Base-by-base conservation (phyloP, 2,888 invertebrate species). In the Agrochola lychnidis region DNA sequence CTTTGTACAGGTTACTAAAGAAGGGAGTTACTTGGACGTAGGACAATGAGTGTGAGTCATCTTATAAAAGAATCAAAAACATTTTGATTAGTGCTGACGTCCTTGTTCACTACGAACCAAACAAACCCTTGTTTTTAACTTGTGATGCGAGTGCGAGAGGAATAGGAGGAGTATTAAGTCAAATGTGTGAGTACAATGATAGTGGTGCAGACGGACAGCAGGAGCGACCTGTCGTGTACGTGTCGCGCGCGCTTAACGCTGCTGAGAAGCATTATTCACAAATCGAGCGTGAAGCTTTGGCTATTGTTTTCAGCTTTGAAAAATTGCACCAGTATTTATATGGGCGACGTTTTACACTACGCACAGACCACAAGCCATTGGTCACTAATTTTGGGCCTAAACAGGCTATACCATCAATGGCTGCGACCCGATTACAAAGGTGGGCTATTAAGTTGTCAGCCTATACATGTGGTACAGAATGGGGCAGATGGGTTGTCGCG, bases 331-430 rank as follows among this genome's bases (percentile, higher is more conserved):
- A 61, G 40, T 68, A 62, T 51, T n/a, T 73, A 40, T 73, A 73
- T 19, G 66, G 57, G 3, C 19, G 73, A n/a, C 64, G 45, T 14
- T 73, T 56, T 57, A 42, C 25, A 9, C 45, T 69, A 10, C 36
- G 62, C 5, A 74, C 68, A 3, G 73, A 74, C n/a, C 74, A 74
- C 51, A 73, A 73, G 12, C 73, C 73, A 19, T 51, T 51, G 19
- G 19, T 51, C 51, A 51, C 19, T 19, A 51, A 19, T 51, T 51
- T 51, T 51, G 19, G 51, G 0, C 51, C 51, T 51, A 19, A 19
- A 19, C 19, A 19, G 1, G 51, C 19, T 19, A 51, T 51, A 51
- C 51, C 51, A 51, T 57, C 19, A 5, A 75, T 56, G 48, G 53
- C 64, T 1, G 70, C 75, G 0, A 75, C 70, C 59, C 22, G 70